Conservation (phyloP, 2,888 invertebrate genomes). For the Polyommatus icarus region DNA sequence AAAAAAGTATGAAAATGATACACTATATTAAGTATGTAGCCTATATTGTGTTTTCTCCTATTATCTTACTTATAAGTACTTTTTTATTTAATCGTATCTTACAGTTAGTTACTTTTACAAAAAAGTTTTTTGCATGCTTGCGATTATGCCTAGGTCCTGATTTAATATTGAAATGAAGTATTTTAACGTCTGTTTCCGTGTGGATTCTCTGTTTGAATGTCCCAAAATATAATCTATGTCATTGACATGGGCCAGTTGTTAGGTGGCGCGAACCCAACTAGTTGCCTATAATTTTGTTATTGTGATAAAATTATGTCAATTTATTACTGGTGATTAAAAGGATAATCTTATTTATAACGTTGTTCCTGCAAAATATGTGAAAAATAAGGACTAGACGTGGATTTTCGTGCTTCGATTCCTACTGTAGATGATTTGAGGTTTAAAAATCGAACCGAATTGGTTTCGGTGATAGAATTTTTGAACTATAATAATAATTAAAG, state of each 20-base stretch:
- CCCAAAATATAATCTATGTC: constrained; percentile 20
- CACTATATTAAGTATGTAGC: no score
- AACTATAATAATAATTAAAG: not conserved
- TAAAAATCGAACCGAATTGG: not conserved
- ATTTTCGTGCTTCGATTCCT: not conserved
- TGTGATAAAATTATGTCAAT: constrained; percentile 8
- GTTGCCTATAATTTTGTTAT: not conserved
- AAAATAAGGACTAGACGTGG: not conserved
- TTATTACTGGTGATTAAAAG: not conserved
- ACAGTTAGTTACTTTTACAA: no score
- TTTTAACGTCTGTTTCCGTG: not conserved
- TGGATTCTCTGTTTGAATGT: constrained; percentile 1
- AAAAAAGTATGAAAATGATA: no score
- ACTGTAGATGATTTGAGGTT: no score
- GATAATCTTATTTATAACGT: not conserved
- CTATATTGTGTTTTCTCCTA: no score
- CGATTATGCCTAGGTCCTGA: no score
- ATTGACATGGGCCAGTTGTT: constrained; percentile 29
- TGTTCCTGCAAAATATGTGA: not conserved
- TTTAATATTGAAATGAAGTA: not conserved
- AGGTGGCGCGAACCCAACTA: constrained; percentile 19
- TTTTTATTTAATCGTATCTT: no score
- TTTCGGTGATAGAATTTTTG: not conserved
- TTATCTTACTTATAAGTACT: no score
- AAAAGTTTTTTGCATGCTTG: no score